Evolutionary conservation across 2,888 invertebrate genomes (phyloP), one percentile per base, ranked within the genome.

Genomic region (Tupiocoris notatus): DNA sequence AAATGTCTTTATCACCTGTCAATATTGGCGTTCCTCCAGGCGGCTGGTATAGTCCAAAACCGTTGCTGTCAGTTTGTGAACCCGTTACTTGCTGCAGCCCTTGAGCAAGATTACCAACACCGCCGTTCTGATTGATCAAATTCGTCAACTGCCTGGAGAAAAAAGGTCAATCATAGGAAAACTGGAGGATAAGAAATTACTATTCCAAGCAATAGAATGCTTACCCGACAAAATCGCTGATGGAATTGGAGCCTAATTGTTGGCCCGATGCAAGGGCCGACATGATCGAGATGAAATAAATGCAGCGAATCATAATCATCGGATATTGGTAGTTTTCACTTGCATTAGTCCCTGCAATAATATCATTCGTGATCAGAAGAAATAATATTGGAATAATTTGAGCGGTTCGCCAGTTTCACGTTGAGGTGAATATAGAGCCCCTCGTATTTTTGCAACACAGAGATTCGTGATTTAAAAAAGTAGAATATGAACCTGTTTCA

Each of bases 81-180:
- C 54, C 22, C 2, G 64, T 17, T 1, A 39, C 76, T 62, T 75
- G 76, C 24, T 78, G 77, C 21, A 71, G 17, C 22, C 59, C 70
- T 12, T 75, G 65, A 0, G 66, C 78, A 22, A 79, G 39, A n/a
- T 65, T 68, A 0, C 76, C 77, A 0, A 79, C 17, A 2, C 79
- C 79, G 23, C 79, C 79, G 18, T 79, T 79, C 58, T 78, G 79
- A 61, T 78, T 79, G 17, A 80, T 75, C 59, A 80, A 64, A 20
- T 74, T 77, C 21, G 79, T 79, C 57, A 80, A 57, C 63, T 77
- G 77, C 24, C 77, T 77, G 58, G 20, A 73, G 63, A 20, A 1
- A 39, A 18, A n/a, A n/a, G n/a, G n/a, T 39, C 39, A 39, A 39
- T 39, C 39, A 39, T 3, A 39, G 39, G 39, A 7, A 39, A 39